Conservation (phyloP, 2,113 vertebrate species). For the Neogale vison region DNA sequence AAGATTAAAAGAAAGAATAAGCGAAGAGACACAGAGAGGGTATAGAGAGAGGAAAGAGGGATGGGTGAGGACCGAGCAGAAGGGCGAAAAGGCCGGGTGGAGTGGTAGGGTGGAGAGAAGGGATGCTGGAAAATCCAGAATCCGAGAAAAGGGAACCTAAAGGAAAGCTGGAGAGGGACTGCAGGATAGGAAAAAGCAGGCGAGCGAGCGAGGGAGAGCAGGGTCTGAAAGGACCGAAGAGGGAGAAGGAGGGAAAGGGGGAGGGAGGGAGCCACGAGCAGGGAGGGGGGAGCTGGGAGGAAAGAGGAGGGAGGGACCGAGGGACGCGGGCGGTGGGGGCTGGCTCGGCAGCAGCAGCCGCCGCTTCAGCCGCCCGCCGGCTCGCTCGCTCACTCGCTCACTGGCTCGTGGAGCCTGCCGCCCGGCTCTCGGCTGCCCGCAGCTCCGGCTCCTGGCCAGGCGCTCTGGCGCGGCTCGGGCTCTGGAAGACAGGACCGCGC, state of each 20-base stretch:
- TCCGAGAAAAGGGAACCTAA: neutral
- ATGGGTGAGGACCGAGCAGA: neutral
- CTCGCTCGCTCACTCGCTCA: neutral
- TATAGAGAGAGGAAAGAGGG: neutral
- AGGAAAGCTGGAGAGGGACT: neutral
- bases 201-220: neutral
- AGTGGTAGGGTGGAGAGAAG: neutral
- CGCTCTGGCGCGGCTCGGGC: neutral
- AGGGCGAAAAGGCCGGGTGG: neutral
- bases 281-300: neutral
- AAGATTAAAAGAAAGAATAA: neutral
- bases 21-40: neutral
- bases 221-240: neutral
- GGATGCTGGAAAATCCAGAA: neutral
- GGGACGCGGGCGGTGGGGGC: conserved; percentile 51
- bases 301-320: conserved; percentile 19
- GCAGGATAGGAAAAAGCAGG: neutral
- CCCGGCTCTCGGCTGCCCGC: neutral
- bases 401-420: conserved; percentile 10
- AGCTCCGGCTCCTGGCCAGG: conserved; percentile 27
- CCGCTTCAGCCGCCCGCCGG: conserved; percentile 11
- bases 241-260: neutral
- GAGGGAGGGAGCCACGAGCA: neutral
- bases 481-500: neutral
- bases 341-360: conserved; percentile 32